Base-by-base conservation (phyloP, 1,140 invertebrate genomes). In the Phenacoccus solenopsis region DNA sequence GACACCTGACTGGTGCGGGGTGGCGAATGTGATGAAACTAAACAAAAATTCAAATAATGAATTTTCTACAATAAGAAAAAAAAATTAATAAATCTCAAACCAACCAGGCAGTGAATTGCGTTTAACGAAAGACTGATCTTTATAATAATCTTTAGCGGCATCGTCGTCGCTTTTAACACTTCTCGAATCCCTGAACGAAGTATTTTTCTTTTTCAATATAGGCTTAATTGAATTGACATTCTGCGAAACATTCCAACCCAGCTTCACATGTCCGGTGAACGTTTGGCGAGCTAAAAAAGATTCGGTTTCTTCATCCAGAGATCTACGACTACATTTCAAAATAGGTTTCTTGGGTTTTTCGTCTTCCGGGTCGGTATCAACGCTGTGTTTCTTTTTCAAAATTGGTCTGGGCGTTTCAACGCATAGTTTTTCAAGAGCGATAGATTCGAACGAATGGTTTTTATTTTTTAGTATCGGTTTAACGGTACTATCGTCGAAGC, bases 321-420 rank as follows among this genome's bases (percentile, higher is more conserved):
- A 72, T 16, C 64, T 57, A 12, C 68, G 67, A 20, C 69, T 71
- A 21, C 82, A 84, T 78, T 93, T 94, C 0, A 94, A 78, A 71
- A 94, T 94, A 13, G 91, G 90, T 75, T 86, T 88, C 70, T 86
- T 88, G 0, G 84, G 84, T 20, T 71, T 82, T 28, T 88, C 86
- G 25, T 88, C 87, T 71, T 85, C 81, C 74, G 92, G 89, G 70
- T 92, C 90, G 5, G 86, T 85, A 73, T 93, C 91, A 0, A 85
- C 85, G 67, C 86, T 89, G 0, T 87, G 87, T 76, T 91, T 91
- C 77, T 90, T 90, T 77, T 92, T 92, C 3, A 92, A 77, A 72
- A 93, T 93, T 1, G 90, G 90, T 73, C 86, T 83, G 0, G 88
- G 90, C 68, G 68, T 20, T n/a, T 67, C 70, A 9, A 10, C 10